phyloP scores from a whole-genome alignment of 2,113 vertebrate species.

The Pao palembangensis region DNA sequence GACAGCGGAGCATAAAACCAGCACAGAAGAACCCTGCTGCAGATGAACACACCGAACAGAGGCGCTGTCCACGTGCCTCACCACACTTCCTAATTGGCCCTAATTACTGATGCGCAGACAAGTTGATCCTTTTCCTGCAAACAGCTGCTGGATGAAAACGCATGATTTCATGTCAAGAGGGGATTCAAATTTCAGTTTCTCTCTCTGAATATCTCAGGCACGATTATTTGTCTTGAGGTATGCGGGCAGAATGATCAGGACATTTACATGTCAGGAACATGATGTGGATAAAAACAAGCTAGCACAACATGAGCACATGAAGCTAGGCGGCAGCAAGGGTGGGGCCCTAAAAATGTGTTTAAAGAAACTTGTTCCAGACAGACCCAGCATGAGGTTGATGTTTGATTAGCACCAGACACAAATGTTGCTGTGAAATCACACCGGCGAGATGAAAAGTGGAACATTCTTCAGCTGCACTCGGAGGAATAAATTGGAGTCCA shows the following conservation, averaged over 20 bases:
- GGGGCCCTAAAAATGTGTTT: no score
- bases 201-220: background rate
- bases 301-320: background rate
- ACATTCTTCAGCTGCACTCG: slow-evolving; percentile 28
- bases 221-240: background rate
- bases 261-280: background rate
- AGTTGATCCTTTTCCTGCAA: slow-evolving; percentile 48
- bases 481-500: slow-evolving; percentile 41
- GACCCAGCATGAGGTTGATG: slow-evolving; percentile 22
- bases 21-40: slow-evolving; percentile 13
- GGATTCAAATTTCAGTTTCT: slow-evolving; percentile 36
- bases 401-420: slow-evolving; percentile 32
- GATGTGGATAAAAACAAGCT: background rate
- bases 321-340: no score
- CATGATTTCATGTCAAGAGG: slow-evolving; percentile 46
- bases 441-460: slow-evolving; percentile 27
- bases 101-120: slow-evolving; percentile 43
- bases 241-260: slow-evolving; percentile 5
- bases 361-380: background rate
- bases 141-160: slow-evolving; percentile 58
- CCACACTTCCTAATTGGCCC: slow-evolving; percentile 42
- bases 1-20: slow-evolving; percentile 32
- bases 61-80: slow-evolving; percentile 8
- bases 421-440: slow-evolving; percentile 16
- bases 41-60: slow-evolving; percentile 43